Evolutionary conservation across 2,888 invertebrate species (phyloP).

Genomic region (Pachydiplax longipennis): DNA sequence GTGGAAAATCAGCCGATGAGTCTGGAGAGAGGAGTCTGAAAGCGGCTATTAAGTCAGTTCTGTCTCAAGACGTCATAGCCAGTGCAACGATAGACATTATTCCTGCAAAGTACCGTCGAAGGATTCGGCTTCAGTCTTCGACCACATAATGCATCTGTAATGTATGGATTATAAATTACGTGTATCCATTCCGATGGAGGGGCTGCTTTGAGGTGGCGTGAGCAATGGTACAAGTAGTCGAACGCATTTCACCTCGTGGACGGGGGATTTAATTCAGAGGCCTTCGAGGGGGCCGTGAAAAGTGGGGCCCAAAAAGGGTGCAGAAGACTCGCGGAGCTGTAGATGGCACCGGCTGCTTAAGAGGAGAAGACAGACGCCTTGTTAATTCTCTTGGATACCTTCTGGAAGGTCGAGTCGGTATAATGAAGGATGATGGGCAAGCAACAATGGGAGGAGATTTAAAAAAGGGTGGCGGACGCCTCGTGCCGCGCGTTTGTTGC

Average conservation of each 20-base stretch:
- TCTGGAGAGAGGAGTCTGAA: neutral
- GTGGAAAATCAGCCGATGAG: no score
- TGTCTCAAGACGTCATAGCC: neutral
- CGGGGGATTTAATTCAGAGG: neutral
- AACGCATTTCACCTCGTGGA: neutral
- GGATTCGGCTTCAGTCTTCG: slow-evolving; percentile 2
- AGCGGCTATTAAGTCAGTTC: neutral
- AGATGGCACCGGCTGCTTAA: neutral
- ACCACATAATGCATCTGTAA: slow-evolving; percentile 25
- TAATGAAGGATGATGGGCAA: slow-evolving; percentile 30
- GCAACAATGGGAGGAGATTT: neutral
- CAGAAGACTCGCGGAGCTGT: neutral
- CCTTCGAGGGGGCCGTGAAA: neutral
- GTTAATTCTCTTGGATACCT: slow-evolving; percentile 40
- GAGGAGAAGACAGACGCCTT: neutral
- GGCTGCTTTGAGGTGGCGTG: neutral
- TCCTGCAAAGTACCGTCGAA: neutral
- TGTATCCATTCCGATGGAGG: slow-evolving; percentile 18
- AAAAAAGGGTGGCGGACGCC: neutral
- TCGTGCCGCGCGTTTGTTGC: neutral
- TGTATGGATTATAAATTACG: slow-evolving; percentile 42
- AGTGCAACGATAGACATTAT: neutral
- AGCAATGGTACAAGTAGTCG: neutral
- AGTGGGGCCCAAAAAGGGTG: neutral
- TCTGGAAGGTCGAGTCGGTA: slow-evolving; percentile 43